Evolutionary conservation across 2,797 vertebrate species (phyloP).

Genomic region (Peromyscus eremicus): DNA sequence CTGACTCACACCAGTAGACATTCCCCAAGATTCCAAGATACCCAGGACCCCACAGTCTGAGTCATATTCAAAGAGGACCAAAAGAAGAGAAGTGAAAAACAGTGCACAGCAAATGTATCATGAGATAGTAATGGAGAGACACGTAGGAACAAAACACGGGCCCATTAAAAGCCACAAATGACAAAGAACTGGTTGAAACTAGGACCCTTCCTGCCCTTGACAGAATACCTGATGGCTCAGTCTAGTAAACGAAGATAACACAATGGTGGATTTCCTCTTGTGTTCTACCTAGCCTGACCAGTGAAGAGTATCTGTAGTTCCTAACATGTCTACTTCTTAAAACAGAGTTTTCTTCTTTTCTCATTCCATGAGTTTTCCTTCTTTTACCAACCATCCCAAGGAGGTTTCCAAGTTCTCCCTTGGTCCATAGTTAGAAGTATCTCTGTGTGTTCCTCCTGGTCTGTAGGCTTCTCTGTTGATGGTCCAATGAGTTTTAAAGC

Average conservation of each 20-base stretch:
- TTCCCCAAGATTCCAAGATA: neutral
- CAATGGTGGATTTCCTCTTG: neutral
- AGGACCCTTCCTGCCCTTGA: neutral
- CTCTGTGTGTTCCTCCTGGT: neutral
- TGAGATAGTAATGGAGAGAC: neutral
- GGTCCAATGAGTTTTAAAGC: neutral
- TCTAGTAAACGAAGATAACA: neutral
- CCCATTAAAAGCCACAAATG: neutral
- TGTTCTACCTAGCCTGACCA: neutral
- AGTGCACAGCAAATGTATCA: neutral
- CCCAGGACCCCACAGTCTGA: neutral
- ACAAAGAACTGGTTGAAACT: neutral
- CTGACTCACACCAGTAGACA: too few relatives aligned
- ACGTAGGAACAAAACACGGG: neutral
- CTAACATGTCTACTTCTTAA: neutral
- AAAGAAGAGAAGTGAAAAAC: neutral
- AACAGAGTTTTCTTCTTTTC: neutral
- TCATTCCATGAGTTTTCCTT: accelerated
- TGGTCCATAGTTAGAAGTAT: neutral
- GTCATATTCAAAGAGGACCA: neutral
- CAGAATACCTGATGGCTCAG: neutral
- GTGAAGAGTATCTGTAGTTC: neutral
- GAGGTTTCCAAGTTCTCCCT: neutral
- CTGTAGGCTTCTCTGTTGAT: neutral
- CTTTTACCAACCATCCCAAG: neutral